Conservation (phyloP, 1,140 invertebrate species). For the Pomacea maculata region DNA sequence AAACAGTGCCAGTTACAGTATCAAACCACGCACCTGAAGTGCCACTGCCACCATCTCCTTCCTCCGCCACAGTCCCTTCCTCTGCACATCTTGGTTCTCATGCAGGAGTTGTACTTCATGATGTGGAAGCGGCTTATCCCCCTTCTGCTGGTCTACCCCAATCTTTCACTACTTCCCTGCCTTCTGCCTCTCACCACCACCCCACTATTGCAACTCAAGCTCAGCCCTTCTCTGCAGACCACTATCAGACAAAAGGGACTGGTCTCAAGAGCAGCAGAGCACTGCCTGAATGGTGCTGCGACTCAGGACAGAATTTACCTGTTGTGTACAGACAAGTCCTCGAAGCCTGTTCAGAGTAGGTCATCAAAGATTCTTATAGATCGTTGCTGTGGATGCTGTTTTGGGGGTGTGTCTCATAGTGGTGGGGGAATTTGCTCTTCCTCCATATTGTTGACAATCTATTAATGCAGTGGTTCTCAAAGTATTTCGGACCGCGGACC, state of each 20-base stretch:
- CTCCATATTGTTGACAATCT: too few relatives aligned
- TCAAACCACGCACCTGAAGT: not conserved
- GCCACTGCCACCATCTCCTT: too few relatives aligned
- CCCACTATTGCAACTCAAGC: not conserved
- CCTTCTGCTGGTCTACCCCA: slow-evolving; percentile 8
- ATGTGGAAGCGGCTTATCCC: slow-evolving; percentile 4
- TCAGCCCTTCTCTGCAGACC: not conserved
- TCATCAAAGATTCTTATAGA: not conserved
- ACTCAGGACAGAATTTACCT: slow-evolving; percentile 42
- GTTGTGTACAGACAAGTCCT: slow-evolving; percentile 51
- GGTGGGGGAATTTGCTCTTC: too few relatives aligned
- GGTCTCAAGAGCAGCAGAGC: not conserved
- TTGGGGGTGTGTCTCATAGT: not conserved
- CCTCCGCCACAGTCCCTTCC: too few relatives aligned
- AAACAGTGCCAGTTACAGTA: not conserved
- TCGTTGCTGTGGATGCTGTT: not conserved
- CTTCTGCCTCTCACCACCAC: not conserved
- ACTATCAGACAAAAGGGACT: not conserved
- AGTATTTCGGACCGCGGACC: too few relatives aligned
- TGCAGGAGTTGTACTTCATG: not conserved
- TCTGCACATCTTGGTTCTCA: not conserved
- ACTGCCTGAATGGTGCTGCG: slow-evolving; percentile 43
- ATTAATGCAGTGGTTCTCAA: too few relatives aligned
- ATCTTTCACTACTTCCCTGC: not conserved
- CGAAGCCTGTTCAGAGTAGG: slow-evolving; percentile 50